Evolutionary conservation across 2,797 vertebrate genomes (phyloP), one percentile per base, ranked within the genome.

Genomic region (Lagorchestes hirsutus): DNA sequence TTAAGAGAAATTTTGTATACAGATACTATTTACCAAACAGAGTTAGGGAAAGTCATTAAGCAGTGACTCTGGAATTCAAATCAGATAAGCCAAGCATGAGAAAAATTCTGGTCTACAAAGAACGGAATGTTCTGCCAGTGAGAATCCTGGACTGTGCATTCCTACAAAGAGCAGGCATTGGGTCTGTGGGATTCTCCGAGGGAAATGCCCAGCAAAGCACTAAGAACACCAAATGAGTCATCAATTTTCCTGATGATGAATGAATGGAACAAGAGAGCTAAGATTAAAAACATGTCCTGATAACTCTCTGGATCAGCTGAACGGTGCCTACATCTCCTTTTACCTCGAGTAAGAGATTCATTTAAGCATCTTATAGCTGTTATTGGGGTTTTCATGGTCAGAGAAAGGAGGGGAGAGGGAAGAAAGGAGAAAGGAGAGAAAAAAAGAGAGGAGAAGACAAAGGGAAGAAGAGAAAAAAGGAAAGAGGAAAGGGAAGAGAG

Each of bases 11-110:
- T 50, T 87, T 87, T 87, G 22, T 50, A 87, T 12, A 87, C 29
- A 93, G 92, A 67, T 2, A n/a, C 93, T n/a, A 90, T 11, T 4
- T 28, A 52, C 74, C n/a, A 91, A 28, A 50, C 93, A 90, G 82
- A 96, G 55, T 56, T 91, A 90, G 6, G 16, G 11, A 0, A 2
- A 94, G 29, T 11, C 55, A 29, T 40, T 40, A 59, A n/a, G 67
- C 27, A 94, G 54, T 5, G 1, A 18, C 92, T 87, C 92, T 94
- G 28, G 92, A 93, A 92, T 59, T 74, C 46, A 93, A 94, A 93
- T 91, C 92, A 96, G 93, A 93, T 92, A 62, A 91, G 91, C 34
- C 74, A 58, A 27, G 40, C 50, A 50, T 87, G 40, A 82, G n/a
- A 6, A 74, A 40, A 40, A 74, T 74, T 40, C 62, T 18, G 34